Base-by-base conservation (phyloP, 2,113 vertebrate species). In the Edolisoma coerulescens region DNA sequence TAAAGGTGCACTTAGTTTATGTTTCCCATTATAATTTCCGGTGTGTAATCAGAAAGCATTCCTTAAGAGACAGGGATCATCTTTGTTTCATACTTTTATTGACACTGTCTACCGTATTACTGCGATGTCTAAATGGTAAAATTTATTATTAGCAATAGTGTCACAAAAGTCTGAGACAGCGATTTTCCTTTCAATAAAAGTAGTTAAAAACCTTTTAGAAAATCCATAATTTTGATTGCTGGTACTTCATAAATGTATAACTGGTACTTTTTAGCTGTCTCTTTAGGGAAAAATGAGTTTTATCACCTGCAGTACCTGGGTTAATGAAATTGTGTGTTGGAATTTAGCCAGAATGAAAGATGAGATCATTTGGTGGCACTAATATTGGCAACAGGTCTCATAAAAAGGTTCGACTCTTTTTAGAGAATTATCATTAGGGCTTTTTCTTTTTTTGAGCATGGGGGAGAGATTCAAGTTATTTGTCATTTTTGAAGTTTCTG, bases 171-270 rank as follows among this genome's bases (percentile, higher is more conserved):
- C 98, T 98, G 98, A 98, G 98, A 98, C 98, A 98, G 98, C 98
- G 96, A 98, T 98, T 98, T 98, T 98, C 97, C 98, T 98, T 98
- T 98, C 98, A 98, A 98, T 98, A 98, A 98, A 98, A 98, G 98
- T 98, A 98, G 98, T 98, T 98, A 98, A 98, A 98, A 98, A 98
- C 98, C 98, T 98, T 98, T 98, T 98, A 98, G 98, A 98, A 98
- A 98, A 98, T 98, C 98, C 98, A 98, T 98, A 98, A 98, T 98
- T 98, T 98, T 98, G 98, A 98, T 98, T 98, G 98, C 98, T 98
- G 97, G 98, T 98, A 98, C 98, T 98, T 98, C 98, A 98, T 98
- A 98, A 98, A 98, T 98, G 98, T 98, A 97, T 98, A 98, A 98
- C 98, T 98, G 98, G 98, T 98, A 98, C 98, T 98, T 98, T 98